A percentile compares a stretch with the other conserved stretches of the same genome.
Evolutionary conservation across 2,888 invertebrate species (phyloP).

Genomic region (Mermis nigrescens): DNA sequence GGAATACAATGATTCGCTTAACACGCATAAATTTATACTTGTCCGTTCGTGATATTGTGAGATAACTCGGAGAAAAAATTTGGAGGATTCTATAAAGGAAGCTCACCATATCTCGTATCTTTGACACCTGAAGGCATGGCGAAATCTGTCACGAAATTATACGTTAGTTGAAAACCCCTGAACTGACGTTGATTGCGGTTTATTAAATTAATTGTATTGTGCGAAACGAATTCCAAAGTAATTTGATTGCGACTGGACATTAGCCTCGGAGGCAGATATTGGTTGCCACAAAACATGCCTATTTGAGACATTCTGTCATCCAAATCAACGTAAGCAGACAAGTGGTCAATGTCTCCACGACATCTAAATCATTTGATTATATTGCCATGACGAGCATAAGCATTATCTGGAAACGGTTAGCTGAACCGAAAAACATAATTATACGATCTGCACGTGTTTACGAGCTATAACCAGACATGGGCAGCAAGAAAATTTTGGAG

Average conservation of each 20-base stretch:
- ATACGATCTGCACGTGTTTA: background rate
- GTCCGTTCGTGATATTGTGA: too few species aligned
- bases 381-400: background rate
- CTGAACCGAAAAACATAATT: background rate
- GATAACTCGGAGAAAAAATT: too few species aligned
- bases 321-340: conserved; percentile 53
- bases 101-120: conserved; percentile 5
- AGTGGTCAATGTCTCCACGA: conserved; percentile 38
- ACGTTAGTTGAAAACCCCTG: conserved; percentile 6
- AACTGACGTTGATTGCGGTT: background rate
- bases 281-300: conserved; percentile 64
- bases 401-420: background rate
- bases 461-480: background rate
- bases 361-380: conserved; percentile 43
- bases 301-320: conserved; percentile 65
- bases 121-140: background rate
- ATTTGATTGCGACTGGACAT: conserved; percentile 79
- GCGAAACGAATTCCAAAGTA: conserved; percentile 53
- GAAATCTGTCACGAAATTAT: conserved; percentile 9
- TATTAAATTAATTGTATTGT: background rate
- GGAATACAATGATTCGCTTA: too few species aligned
- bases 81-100: too few species aligned
- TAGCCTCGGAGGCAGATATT: conserved; percentile 60
- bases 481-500: background rate
- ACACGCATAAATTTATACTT: too few species aligned